These are phyloP conservation scores for Sander lucioperca DNA, from an alignment of 2,113 vertebrate genomes.

Conservation along the genomic window DNA sequence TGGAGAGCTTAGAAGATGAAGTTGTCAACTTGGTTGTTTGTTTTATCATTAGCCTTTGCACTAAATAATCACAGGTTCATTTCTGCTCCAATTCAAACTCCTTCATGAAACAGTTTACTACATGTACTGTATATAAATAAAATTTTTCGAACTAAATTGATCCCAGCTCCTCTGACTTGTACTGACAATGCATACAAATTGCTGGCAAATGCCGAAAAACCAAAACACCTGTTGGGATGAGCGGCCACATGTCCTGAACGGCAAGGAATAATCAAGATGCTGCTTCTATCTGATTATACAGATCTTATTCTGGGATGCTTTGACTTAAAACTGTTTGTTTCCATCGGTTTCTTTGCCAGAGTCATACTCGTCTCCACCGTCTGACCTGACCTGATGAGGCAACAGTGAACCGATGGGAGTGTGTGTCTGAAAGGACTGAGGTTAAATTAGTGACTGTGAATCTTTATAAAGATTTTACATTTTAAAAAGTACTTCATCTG, in stretches of 20 bases:
- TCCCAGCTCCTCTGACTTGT: slow-evolving; percentile 25
- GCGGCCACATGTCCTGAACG: neutral
- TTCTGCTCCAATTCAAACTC: neutral
- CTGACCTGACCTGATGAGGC: neutral
- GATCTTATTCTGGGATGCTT: slow-evolving; percentile 13
- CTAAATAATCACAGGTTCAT: slow-evolving; percentile 9
- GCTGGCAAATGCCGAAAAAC: slow-evolving; percentile 45
- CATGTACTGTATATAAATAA: slow-evolving; percentile 1
- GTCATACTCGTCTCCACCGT: neutral
- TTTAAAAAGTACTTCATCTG: neutral
- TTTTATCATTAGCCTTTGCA: neutral
- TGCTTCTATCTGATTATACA: slow-evolving; percentile 9
- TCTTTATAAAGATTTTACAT: neutral
- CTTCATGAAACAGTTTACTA: neutral
- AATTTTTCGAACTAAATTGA: slow-evolving; percentile 10
- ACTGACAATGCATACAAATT: slow-evolving; percentile 42
- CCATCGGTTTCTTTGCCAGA: neutral
- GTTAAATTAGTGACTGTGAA: neutral
- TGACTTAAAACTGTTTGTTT: slow-evolving; percentile 2
- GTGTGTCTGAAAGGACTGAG: neutral
- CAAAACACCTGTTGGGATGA: slow-evolving; percentile 52
- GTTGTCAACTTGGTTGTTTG: slow-evolving; percentile 4
- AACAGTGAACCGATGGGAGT: neutral
- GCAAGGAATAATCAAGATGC: neutral
- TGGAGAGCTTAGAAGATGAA: neutral